Conservation (phyloP, 1,140 invertebrate genomes). For the Bombus haemorrhoidalis region DNA sequence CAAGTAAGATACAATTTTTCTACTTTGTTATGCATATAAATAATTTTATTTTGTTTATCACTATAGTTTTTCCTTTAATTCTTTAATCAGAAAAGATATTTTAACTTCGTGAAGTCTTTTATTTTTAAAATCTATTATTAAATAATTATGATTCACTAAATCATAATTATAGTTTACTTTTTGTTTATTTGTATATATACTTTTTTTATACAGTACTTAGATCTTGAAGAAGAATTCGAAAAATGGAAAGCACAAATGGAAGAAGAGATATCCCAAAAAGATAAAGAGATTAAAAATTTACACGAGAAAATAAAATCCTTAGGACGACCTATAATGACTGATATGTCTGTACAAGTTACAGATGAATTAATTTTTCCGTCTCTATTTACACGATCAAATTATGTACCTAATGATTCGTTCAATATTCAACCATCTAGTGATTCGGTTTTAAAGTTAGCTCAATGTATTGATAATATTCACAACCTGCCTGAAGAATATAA, state of each 20-base stretch:
- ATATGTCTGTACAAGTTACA: slow-evolving; percentile 73
- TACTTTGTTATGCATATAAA: not conserved
- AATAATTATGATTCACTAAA: not conserved
- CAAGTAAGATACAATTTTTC: slow-evolving; percentile 76
- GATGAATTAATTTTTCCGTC: slow-evolving; percentile 58
- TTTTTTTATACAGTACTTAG: slow-evolving; percentile 83
- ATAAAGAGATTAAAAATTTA: slow-evolving; percentile 84
- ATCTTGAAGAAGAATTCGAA: slow-evolving; percentile 88
- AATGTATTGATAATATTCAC: slow-evolving; percentile 43
- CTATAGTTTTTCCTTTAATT: not conserved
- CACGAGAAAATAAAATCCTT: slow-evolving; percentile 78
- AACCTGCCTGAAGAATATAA: slow-evolving; percentile 39
- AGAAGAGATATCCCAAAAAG: slow-evolving; percentile 80
- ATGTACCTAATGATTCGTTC: slow-evolving; percentile 57
- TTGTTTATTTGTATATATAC: not conserved
- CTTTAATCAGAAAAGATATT: not conserved
- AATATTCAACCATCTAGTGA: slow-evolving; percentile 42
- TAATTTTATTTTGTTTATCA: not conserved
- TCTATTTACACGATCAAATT: slow-evolving; percentile 40
- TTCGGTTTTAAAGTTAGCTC: slow-evolving; percentile 34
- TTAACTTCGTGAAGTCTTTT: not conserved
- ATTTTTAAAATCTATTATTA: not conserved
- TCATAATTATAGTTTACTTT: not conserved
- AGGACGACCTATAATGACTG: slow-evolving; percentile 40
- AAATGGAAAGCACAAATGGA: slow-evolving; percentile 82